Percentiles rank a stretch among this genome's conserved stretches.
phyloP scores from a whole-genome alignment of 2,797 vertebrate species.

The Hyperoplus lanceolatus region DNA sequence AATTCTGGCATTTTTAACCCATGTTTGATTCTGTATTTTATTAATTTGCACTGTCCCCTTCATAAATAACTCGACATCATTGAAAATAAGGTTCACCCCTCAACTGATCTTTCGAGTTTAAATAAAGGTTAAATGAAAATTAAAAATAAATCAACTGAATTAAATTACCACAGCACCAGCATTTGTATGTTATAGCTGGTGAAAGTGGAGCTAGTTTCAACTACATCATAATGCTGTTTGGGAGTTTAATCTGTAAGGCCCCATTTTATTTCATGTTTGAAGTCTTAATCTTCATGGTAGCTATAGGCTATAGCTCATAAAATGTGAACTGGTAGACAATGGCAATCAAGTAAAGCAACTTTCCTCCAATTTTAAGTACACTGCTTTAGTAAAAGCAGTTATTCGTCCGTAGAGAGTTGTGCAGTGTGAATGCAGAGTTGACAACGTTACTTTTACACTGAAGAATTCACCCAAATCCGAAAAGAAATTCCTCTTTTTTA shows the following conservation, averaged over 20 bases:
- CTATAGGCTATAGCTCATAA: not conserved
- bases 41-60: no score
- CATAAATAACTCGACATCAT: no score
- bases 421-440: not conserved
- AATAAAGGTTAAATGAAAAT: no score
- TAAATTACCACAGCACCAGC: not conserved
- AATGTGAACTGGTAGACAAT: not conserved
- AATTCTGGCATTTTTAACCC: no score
- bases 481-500: not conserved
- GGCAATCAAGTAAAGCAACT: not conserved
- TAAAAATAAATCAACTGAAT: no score
- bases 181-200: not conserved
- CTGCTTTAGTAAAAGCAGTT: not conserved
- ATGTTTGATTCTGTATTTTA: no score
- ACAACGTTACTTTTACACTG: not conserved
- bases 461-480: not conserved
- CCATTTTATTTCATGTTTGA: not conserved
- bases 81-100: no score
- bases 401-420: not conserved
- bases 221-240: not conserved
- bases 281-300: not conserved
- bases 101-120: no score
- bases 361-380: not conserved
- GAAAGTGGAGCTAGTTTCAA: not conserved
- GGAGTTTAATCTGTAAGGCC: not conserved